These are phyloP conservation scores for Sminthopsis crassicaudata DNA, from an alignment of 2,113 vertebrate species.

Conservation along the genomic window DNA sequence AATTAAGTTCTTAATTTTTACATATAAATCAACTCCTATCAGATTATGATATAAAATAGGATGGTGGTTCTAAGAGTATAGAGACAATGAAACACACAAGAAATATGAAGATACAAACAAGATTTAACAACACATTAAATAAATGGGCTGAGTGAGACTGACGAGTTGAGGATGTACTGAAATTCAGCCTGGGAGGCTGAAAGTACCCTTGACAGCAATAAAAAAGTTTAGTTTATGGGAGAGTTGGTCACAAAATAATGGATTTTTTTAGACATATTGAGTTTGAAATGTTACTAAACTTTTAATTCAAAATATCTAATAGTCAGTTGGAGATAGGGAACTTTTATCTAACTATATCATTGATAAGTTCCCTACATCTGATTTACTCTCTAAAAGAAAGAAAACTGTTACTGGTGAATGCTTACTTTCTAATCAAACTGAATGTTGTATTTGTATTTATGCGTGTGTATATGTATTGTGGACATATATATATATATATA, in stretches of 20 bases:
- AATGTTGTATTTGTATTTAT: not conserved
- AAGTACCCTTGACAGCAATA: not conserved
- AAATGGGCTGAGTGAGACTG: not conserved
- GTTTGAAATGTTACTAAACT: not conserved
- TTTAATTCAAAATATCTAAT: not conserved
- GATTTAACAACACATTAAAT: not conserved
- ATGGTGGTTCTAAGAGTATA: not conserved
- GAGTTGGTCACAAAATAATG: not conserved
- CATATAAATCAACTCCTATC: not conserved
- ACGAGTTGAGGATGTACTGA: not conserved
- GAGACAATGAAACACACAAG: not conserved
- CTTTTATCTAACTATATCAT: not conserved
- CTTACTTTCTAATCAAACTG: not conserved
- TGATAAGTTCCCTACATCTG: not conserved
- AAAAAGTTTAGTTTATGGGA: not conserved
- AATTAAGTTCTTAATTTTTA: not conserved
- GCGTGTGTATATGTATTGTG: not conserved
- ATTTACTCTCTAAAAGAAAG: not conserved
- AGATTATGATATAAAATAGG: not conserved
- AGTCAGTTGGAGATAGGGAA: not conserved
- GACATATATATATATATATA: no score
- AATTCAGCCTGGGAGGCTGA: not conserved
- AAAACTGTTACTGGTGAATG: not conserved
- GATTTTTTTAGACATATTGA: not conserved
- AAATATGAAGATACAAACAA: not conserved